These are phyloP conservation scores for Lepidocyrtinus sp. DNA, from an alignment of 2,888 invertebrate species.

Conservation along the genomic window DNA sequence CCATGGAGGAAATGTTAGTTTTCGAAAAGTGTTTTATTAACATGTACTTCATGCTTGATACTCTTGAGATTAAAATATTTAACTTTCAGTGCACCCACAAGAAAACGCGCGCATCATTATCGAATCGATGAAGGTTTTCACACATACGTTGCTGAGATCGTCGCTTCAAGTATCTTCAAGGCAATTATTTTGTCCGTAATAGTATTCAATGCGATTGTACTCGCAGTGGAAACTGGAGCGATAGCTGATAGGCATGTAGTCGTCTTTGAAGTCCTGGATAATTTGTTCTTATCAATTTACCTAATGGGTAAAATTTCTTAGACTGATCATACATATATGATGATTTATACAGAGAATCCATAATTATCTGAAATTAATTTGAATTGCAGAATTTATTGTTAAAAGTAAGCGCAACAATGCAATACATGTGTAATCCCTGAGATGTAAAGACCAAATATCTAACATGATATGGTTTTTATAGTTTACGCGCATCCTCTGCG, in stretches of 20 bases:
- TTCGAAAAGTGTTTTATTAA: not conserved
- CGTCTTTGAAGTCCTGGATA: constrained; percentile 55
- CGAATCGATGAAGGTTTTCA: constrained; percentile 59
- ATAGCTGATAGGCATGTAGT: not conserved
- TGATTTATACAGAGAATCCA: not conserved
- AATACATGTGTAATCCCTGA: too few relatives aligned
- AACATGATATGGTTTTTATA: constrained; percentile 23
- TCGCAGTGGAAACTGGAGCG: constrained; percentile 62
- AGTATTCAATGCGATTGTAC: constrained; percentile 61
- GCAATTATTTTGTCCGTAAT: constrained; percentile 62
- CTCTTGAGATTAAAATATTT: too few relatives aligned
- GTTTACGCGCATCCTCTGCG: constrained; percentile 66
- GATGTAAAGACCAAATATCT: not conserved
- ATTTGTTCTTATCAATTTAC: constrained; percentile 50
- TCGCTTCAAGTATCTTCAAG: constrained; percentile 59
- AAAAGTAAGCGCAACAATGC: too few relatives aligned
- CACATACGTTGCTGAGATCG: constrained; percentile 58
- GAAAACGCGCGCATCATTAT: constrained; percentile 47
- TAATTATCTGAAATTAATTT: not conserved
- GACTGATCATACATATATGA: not conserved
- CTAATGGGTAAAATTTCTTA: constrained; percentile 20
- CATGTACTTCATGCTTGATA: not conserved
- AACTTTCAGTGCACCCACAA: constrained; percentile 25
- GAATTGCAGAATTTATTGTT: constrained; percentile 41
- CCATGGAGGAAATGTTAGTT: constrained; percentile 46